These are phyloP conservation scores for Percopsis omiscomaycus DNA, from an alignment of 2,797 vertebrate species.

Conservation along the genomic window DNA sequence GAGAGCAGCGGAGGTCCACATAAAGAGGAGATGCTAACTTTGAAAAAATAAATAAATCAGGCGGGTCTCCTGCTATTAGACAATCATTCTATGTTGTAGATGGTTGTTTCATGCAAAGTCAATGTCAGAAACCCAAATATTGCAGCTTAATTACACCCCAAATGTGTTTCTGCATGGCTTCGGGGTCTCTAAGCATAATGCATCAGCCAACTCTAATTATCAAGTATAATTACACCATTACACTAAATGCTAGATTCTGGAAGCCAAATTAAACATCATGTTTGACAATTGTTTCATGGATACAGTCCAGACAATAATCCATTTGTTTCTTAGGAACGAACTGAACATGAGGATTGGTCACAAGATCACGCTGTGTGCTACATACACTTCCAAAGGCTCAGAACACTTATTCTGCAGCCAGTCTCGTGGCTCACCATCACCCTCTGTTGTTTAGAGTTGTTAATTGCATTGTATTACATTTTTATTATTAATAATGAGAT, in stretches of 20 bases:
- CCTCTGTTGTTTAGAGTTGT: conserved; percentile 42
- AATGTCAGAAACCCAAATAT: background rate
- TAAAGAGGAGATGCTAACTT: no score
- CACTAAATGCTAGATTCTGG: background rate
- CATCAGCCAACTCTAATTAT: background rate
- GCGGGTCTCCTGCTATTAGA: no score
- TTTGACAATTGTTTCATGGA: background rate
- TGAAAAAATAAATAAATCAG: no score
- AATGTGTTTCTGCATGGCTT: background rate
- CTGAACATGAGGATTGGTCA: background rate
- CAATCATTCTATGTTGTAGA: no score
- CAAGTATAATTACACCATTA: background rate
- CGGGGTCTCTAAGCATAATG: background rate
- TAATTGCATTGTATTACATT: background rate
- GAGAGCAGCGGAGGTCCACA: no score
- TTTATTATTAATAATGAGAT: background rate
- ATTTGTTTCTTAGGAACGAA: background rate
- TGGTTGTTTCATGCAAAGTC: background rate
- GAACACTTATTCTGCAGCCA: background rate
- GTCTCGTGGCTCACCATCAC: conserved; percentile 37
- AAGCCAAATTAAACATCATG: background rate
- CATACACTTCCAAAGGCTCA: background rate
- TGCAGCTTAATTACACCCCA: background rate
- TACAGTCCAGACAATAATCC: conserved; percentile 4
- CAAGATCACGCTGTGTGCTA: conserved; percentile 3